Evolutionary conservation across 2,113 vertebrate species (phyloP).

Genomic region (Coregonus clupeaformis): DNA sequence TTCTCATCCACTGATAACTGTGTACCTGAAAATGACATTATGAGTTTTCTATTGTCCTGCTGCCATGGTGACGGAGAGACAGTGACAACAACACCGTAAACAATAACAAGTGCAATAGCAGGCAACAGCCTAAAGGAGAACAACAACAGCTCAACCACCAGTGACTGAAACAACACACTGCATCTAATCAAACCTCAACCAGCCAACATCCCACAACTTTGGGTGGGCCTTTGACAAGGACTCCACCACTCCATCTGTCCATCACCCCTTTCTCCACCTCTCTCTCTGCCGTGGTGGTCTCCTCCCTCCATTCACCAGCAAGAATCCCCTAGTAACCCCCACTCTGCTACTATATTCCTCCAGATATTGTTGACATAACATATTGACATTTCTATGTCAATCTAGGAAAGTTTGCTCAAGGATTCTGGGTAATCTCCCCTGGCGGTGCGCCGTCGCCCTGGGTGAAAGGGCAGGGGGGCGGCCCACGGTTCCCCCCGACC

Average conservation of each 20-base stretch:
- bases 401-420: too few relatives aligned
- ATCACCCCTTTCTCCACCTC: conserved; percentile 7
- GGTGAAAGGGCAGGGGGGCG: conserved; percentile 67
- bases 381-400: too few relatives aligned
- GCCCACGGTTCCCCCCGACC: conserved; percentile 65
- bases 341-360: too few relatives aligned
- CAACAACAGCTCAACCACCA: conserved; percentile 13
- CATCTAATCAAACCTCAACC: conserved; percentile 17
- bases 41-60: conserved; percentile 35
- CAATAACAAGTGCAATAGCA: background rate
- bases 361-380: too few relatives aligned
- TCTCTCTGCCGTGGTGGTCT: background rate
- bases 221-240: conserved; percentile 8
- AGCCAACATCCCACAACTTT: background rate
- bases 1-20: conserved; percentile 5
- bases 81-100: conserved; percentile 10
- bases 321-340: too few relatives aligned
- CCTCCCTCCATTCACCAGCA: too few relatives aligned
- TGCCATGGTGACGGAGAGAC: conserved; percentile 30
- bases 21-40: conserved; percentile 23
- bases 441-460: conserved; percentile 61
- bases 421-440: conserved; percentile 39
- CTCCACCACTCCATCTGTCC: conserved; percentile 5
- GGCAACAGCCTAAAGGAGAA: conserved; percentile 36
- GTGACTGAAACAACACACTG: conserved; percentile 10